These are phyloP conservation scores for Oppia nitens DNA, from an alignment of 1,140 invertebrate species.

Conservation along the genomic window DNA sequence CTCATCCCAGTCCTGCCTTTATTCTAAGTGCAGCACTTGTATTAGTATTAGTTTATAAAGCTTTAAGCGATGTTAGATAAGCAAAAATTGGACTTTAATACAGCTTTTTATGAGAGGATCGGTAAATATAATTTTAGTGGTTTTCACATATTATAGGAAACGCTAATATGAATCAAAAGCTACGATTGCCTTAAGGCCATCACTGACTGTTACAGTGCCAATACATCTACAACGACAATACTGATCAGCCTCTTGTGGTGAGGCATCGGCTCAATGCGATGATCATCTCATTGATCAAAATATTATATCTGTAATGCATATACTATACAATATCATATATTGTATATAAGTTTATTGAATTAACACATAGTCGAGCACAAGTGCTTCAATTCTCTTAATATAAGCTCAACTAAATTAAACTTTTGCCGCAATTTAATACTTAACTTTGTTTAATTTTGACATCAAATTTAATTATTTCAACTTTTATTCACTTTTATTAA, in stretches of 20 bases:
- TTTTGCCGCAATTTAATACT: background rate
- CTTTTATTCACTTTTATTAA: background rate
- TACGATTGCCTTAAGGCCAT: background rate
- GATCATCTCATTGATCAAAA: too few species aligned
- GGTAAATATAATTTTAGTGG: background rate
- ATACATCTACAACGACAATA: too few species aligned
- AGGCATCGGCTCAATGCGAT: too few species aligned
- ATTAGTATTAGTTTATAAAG: background rate
- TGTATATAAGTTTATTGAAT: background rate
- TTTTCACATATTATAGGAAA: background rate
- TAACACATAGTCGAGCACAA: background rate
- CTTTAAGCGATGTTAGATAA: background rate
- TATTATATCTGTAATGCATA: too few species aligned
- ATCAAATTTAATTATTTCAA: background rate
- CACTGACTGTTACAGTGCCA: background rate
- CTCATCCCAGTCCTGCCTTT: too few species aligned
- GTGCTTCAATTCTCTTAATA: background rate
- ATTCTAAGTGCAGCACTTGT: too few species aligned
- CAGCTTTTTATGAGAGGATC: background rate
- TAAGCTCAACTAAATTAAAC: background rate
- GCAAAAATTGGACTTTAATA: background rate
- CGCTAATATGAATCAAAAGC: background rate
- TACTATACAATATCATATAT: background rate
- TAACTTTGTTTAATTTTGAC: too few species aligned
- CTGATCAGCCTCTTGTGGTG: too few species aligned